phyloP scores from a whole-genome alignment of 2,888 invertebrate species.

The Athalia circularis region DNA sequence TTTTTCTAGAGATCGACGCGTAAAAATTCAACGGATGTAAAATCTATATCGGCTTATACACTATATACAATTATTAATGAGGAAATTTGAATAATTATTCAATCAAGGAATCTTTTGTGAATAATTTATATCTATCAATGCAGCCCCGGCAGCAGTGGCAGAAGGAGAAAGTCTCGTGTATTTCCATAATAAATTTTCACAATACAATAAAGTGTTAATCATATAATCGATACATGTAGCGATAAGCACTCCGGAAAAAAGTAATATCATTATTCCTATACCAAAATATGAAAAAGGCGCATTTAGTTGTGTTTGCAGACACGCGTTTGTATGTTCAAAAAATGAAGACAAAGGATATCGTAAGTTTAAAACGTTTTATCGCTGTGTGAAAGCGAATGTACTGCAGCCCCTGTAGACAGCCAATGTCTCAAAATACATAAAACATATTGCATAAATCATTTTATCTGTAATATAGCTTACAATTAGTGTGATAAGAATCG shows the following conservation, averaged over 20 bases:
- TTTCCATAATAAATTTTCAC: slow-evolving; percentile 17
- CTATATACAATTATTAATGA: slow-evolving; percentile 3
- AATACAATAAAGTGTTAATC: background rate
- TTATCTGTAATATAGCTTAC: slow-evolving; percentile 33
- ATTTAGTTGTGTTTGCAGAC: background rate
- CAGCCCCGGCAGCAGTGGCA: background rate
- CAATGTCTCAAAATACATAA: slow-evolving; percentile 2
- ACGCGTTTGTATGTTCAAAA: background rate
- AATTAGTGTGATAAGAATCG: slow-evolving; percentile 30
- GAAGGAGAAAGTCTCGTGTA: slow-evolving; percentile 19
- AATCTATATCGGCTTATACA: background rate
- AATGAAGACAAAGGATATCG: background rate
- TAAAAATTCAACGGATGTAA: background rate
- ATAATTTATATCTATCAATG: background rate
- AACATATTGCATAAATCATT: slow-evolving; percentile 34
- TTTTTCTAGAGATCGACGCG: background rate
- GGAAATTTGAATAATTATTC: slow-evolving; percentile 13
- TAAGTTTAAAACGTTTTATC: too few species aligned
- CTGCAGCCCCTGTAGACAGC: background rate
- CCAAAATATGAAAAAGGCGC: background rate
- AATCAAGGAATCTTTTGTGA: background rate
- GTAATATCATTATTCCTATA: background rate
- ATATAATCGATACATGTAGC: background rate
- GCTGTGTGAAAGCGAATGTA: too few species aligned
- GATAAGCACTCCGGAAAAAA: too few species aligned